Evolutionary conservation across 1,140 invertebrate species (phyloP), one percentile per base, ranked within the genome.

Genomic region (Drosophila cardini): DNA sequence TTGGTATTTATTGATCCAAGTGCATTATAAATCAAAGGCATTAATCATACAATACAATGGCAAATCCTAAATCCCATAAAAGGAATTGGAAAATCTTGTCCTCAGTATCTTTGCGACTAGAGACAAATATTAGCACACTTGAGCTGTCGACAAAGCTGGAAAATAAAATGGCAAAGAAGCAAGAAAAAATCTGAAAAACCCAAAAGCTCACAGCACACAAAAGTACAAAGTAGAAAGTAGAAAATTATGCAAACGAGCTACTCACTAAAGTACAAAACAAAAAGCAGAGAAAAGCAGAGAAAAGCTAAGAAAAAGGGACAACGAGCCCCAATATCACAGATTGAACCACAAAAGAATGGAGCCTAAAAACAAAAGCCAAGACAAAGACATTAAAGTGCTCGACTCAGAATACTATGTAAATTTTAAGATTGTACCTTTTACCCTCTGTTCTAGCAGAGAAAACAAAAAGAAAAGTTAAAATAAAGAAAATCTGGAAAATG

Each of bases 221-320:
- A 26, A 48, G 7, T 15, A 30, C 43, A 21, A 72, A 68, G 38
- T 50, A 40, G 45, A 36, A 69, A 86, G 75, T 55, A 53, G 53
- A 62, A 76, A 87, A 73, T 86, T 87, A 87, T 86, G 83, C 68
- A 82, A 76, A 78, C 53, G 60, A 71, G 18, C 38, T 48, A 78
- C 57, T 68, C 69, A 48, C 68, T 13, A 43, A 50, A 46, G 11
- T 15, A 30, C 43, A 21, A 72, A 68, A 38, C 43, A 40, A 38
- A 36, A 69, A 86, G 74, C 50, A 48, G 53, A 62, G 70, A 87
- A 73, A 43, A 50, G n/a, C n/a, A n/a, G n/a, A n/a, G 43, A 53
- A 13, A 45, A 16, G 13, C 16, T 50, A 57, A 52, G 38, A 36
- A 52, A 26, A 67, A 34, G 58, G 72, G 52, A 67, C 65, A 71